Conservation (phyloP, 1,140 invertebrate species). For the Stenopsyche tienmushanensis region DNA sequence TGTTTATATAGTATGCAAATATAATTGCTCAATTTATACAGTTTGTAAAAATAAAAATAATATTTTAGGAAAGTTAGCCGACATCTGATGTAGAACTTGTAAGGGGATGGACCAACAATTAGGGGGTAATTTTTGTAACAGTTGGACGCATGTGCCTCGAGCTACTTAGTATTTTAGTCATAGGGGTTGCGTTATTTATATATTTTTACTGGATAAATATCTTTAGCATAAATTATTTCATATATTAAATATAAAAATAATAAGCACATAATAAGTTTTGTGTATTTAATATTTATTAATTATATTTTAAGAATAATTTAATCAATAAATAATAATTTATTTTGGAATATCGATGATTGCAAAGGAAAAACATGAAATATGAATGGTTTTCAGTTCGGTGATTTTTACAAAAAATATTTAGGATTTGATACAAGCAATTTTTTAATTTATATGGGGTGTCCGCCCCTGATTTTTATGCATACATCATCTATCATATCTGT, state of each 20-base stretch:
- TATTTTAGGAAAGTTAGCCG: background rate
- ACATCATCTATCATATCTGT: constrained; percentile 42
- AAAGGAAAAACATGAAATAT: no score
- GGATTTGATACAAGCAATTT: background rate
- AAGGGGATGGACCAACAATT: constrained; percentile 39
- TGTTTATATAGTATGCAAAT: background rate
- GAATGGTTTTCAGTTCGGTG: no score
- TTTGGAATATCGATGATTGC: background rate
- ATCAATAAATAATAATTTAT: background rate
- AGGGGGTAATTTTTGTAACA: constrained; percentile 43
- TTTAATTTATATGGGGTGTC: background rate
- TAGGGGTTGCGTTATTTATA: constrained; percentile 4
- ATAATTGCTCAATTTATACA: background rate
- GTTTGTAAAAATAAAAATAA: no score
- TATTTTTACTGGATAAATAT: constrained; percentile 1
- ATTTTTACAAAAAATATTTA: background rate
- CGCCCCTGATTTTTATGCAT: constrained; percentile 22
- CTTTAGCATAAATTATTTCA: background rate
- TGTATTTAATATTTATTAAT: constrained; percentile 7
- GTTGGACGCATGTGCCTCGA: constrained; percentile 40
- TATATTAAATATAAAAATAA: background rate
- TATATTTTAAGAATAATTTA: background rate
- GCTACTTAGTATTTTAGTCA: constrained; percentile 26
- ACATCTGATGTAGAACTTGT: background rate
- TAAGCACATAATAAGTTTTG: background rate